Percentiles rank a stretch among this genome's conserved stretches.
These are phyloP conservation scores for Hirtodrosophila alboralis DNA, from an alignment of 2,888 invertebrate genomes.

Conservation along the genomic window DNA sequence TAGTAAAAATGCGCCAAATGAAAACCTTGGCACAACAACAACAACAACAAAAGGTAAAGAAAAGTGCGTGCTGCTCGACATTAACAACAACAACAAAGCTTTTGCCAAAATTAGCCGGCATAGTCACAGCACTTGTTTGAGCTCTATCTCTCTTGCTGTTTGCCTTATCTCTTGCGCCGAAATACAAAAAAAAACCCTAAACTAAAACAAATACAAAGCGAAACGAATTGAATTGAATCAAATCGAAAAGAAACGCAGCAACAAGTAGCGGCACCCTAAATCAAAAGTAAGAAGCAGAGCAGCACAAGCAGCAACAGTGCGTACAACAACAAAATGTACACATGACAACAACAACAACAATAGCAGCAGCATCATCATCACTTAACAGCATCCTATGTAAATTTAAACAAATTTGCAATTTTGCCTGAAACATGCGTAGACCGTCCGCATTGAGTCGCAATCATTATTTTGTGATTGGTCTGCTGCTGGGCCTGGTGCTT, in stretches of 20 bases:
- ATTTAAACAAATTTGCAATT: conserved; percentile 32
- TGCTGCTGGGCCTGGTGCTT: conserved; percentile 82
- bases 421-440: conserved; percentile 80
- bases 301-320: conserved; percentile 23
- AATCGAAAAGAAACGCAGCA: conserved; percentile 20
- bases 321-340: conserved; percentile 53
- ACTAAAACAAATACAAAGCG: conserved; percentile 11
- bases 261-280: too few relatives aligned
- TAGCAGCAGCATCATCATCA: too few relatives aligned
- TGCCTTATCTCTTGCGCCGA: conserved; percentile 26
- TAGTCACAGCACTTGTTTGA: conserved; percentile 55
- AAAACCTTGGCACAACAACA: conserved; percentile 33
- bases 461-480: conserved; percentile 83
- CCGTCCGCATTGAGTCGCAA: conserved; percentile 81
- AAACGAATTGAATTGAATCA: conserved; percentile 21
- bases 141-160: too few relatives aligned
- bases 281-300: neutral
- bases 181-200: conserved; percentile 13
- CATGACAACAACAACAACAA: conserved; percentile 52
- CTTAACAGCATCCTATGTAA: conserved; percentile 41
- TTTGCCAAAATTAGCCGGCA: conserved; percentile 54
- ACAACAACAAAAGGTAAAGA: conserved; percentile 17
- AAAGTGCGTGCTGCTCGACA: conserved; percentile 38
- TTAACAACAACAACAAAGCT: conserved; percentile 17
- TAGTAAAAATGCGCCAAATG: conserved; percentile 61